phyloP scores from a whole-genome alignment of 1,140 invertebrate species.

The Adelges cooleyi region DNA sequence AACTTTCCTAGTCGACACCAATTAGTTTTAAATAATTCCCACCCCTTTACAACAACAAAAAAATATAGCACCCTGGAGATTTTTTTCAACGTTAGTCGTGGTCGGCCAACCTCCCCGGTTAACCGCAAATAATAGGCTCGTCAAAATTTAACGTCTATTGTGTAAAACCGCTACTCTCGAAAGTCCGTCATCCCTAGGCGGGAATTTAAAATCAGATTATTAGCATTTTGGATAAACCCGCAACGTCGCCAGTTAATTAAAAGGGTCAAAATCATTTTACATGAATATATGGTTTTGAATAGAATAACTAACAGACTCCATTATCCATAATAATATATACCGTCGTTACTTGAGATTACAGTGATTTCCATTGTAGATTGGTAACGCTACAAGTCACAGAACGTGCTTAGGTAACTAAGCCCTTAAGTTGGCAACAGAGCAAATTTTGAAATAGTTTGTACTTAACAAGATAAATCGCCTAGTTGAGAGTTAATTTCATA shows the following conservation, averaged over 20 bases:
- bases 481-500: no score
- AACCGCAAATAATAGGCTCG: constrained; percentile 25
- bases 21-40: constrained; percentile 24
- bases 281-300: not conserved
- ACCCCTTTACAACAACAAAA: constrained; percentile 12
- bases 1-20: constrained; percentile 2
- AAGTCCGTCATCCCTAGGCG: not conserved
- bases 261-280: not conserved
- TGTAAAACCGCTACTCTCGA: not conserved
- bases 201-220: constrained; percentile 17
- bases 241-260: not conserved
- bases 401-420: no score
- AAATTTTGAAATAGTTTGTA: no score
- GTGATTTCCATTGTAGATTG: no score
- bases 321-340: no score
- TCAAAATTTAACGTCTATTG: constrained; percentile 21
- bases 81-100: not conserved
- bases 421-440: no score
- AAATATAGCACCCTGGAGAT: constrained; percentile 20
- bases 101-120: not conserved
- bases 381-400: no score
- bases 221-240: not conserved
- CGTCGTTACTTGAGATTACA: no score
- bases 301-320: no score
- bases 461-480: no score